Base-by-base conservation (phyloP, 2,888 invertebrate genomes). In the Rotaria socialis region DNA sequence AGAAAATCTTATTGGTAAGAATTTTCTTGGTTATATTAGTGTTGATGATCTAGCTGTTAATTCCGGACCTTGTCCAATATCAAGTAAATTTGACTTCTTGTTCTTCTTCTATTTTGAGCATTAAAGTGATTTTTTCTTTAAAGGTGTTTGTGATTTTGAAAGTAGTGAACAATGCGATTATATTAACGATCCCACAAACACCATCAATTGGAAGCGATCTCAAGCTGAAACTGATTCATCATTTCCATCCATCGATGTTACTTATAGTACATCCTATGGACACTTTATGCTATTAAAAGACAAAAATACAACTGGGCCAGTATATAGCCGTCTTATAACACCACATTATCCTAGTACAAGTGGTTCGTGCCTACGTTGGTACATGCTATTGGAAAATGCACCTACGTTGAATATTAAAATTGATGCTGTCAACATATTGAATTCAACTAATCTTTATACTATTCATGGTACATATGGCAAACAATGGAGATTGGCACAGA, bases 11-110 rank as follows among this genome's bases (percentile, higher is more conserved):
- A 85, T 85, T 52, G 90, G 90, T 35, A 86, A 86, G 16, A 87
- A 89, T 27, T 88, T 87, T 86, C 88, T 87, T 16, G 90, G 90
- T 27, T 90, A 90, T 88, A 90, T 90, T 86, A 90, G 90, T 85
- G 89, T 90, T 84, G 90, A 90, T 88, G 90, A 90, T 87, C 47
- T 90, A 2, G 86, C 87, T 47, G 84, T 88, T 24, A 85, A 84
- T 19, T 85, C 85, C 27, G 88, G 87, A 43, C 41, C 87, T 14
- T 90, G 91, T 87, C 89, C 85, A 60, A 1, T 60, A 75, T 55
- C 86, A 84, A 85, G 85, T 75, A 75, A 22, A 41, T 27, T 60
- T 27, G 10, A 14, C 5, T n/a, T 60, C 6, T n/a, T 60, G n/a
- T 11, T n/a, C 10, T n/a, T 47, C 11, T 47, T 47, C 35, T 35